Conservation (phyloP, 2,113 vertebrate genomes). For the Ailurus styani region DNA sequence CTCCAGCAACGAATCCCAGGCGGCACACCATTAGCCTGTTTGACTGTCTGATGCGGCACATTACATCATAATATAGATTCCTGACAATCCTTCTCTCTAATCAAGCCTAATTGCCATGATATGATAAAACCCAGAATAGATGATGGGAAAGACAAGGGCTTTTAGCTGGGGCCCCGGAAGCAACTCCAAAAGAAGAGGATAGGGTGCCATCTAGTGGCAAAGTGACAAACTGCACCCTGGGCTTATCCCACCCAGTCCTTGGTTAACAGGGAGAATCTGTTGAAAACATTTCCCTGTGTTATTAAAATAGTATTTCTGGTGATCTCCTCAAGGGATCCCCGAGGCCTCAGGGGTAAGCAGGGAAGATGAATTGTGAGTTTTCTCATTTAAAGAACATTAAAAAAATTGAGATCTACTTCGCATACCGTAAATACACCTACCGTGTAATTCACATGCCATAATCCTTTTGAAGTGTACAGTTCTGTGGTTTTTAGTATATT, state of each 20-base stretch:
- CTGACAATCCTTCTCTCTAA: background rate
- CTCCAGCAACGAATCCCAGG: background rate
- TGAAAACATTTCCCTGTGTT: background rate
- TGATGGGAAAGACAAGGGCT: background rate
- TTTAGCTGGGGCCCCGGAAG: rapidly evolving
- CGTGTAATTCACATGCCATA: background rate
- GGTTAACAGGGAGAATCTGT: background rate
- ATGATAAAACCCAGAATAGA: background rate
- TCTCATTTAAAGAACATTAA: background rate
- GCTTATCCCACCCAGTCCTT: background rate
- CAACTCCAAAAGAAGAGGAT: background rate
- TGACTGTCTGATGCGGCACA: background rate
- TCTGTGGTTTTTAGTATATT: background rate
- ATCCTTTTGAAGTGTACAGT: background rate
- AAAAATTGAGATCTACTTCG: background rate
- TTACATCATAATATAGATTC: background rate
- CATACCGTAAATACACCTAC: background rate
- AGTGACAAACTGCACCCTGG: background rate
- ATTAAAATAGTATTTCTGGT: background rate
- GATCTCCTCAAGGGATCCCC: background rate
- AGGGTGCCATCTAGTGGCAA: constrained; percentile 75
- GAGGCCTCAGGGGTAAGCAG: background rate
- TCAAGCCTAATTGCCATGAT: background rate
- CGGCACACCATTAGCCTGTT: background rate
- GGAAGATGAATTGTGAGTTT: background rate